Conservation (phyloP, 2,888 invertebrate species). For the Drosophila antonietae region DNA sequence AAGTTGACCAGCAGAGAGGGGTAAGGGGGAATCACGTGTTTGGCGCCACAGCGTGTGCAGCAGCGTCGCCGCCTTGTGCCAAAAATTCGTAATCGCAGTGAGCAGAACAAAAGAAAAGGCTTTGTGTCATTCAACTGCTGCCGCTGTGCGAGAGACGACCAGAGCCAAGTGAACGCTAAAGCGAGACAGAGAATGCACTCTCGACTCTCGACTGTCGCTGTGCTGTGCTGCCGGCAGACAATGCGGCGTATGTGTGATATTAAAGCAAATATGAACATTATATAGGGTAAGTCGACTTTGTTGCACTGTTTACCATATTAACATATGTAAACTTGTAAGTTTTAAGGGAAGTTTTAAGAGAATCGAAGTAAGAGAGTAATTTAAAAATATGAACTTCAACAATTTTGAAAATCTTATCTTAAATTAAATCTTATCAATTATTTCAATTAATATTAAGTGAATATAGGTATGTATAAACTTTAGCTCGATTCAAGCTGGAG, state of each 20-base stretch:
- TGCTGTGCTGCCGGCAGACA: conserved; percentile 46
- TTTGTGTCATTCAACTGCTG: conserved; percentile 31
- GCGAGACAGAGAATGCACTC: not conserved
- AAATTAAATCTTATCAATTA: no score
- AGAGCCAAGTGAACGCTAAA: not conserved
- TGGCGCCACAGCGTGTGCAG: conserved; percentile 41
- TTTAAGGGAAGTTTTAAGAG: no score
- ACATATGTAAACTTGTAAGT: not conserved
- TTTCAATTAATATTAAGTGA: no score
- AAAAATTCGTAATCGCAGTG: conserved; percentile 6
- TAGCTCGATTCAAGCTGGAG: no score
- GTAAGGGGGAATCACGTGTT: not conserved
- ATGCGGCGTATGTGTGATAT: conserved; percentile 61
- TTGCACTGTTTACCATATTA: not conserved
- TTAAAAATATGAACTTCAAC: no score
- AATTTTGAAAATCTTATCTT: no score
- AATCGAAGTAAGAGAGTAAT: no score
- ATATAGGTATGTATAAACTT: no score
- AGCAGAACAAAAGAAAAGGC: not conserved
- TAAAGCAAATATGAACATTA: not conserved
- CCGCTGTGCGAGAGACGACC: not conserved
- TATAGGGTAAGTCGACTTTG: not conserved
- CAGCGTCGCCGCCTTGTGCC: not conserved
- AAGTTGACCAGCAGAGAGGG: conserved; percentile 26
- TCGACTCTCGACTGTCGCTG: conserved; percentile 4